Evolutionary conservation across 2,797 vertebrate genomes (phyloP).

Genomic region (Perodicticus potto): DNA sequence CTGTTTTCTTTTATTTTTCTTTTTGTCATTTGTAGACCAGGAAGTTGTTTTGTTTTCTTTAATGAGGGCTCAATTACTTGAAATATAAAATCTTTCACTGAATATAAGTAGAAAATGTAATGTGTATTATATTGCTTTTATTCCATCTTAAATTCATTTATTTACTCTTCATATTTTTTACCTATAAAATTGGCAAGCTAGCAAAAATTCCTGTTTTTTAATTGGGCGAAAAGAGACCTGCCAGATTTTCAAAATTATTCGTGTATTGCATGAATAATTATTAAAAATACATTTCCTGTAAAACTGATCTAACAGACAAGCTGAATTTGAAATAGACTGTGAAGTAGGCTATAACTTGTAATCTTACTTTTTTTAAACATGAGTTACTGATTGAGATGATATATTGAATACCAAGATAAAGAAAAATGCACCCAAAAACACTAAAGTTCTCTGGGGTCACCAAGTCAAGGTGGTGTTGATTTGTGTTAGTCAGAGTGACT

Average conservation of each 20-base stretch:
- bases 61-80: slow-evolving; percentile 81
- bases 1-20: slow-evolving; percentile 67
- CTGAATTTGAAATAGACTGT: slow-evolving; percentile 81
- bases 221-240: slow-evolving; percentile 57
- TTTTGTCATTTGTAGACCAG: slow-evolving; percentile 52
- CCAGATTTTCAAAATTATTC: slow-evolving; percentile 23
- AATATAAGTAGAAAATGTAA: slow-evolving; percentile 69
- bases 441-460: slow-evolving; percentile 81
- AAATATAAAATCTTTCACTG: slow-evolving; percentile 74
- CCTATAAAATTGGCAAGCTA: slow-evolving; percentile 57
- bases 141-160: slow-evolving; percentile 76
- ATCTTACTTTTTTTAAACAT: slow-evolving; percentile 73
- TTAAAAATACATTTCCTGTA: slow-evolving; percentile 49
- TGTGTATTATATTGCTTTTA: slow-evolving; percentile 61
- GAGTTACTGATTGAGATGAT: slow-evolving; percentile 77
- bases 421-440: slow-evolving; percentile 86
- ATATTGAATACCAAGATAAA: slow-evolving; percentile 86
- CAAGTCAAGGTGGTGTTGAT: slow-evolving; percentile 82
- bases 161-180: slow-evolving; percentile 63
- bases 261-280: neutral
- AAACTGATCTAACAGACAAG: slow-evolving; percentile 25
- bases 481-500: slow-evolving; percentile 81
- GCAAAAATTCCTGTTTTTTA: slow-evolving; percentile 12
- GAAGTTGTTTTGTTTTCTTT: slow-evolving; percentile 66
- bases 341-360: slow-evolving; percentile 78